Percentiles rank a stretch among this genome's conserved stretches.
Evolutionary conservation across 2,888 invertebrate species (phyloP).

Genomic region (Drosophila histrio): DNA sequence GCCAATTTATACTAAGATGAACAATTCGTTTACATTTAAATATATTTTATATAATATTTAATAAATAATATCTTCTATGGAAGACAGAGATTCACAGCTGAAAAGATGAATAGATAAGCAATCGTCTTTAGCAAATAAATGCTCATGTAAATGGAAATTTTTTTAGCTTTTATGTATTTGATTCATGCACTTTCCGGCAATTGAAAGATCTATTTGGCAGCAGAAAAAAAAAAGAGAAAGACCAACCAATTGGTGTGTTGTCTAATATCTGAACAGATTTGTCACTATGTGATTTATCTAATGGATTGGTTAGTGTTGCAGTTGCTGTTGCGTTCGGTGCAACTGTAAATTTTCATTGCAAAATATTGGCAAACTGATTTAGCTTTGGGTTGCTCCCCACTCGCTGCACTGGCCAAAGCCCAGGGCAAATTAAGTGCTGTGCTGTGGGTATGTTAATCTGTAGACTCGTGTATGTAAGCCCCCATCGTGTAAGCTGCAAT

Average conservation of each 20-base stretch:
- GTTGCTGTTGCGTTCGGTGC: conserved; percentile 28
- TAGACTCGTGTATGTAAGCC: conserved; percentile 39
- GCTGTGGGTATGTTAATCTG: conserved; percentile 62
- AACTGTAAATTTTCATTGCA: conserved; percentile 47
- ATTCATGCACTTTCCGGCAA: background rate
- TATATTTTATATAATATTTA: too few species aligned
- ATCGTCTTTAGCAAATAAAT: too few species aligned
- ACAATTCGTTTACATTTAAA: too few species aligned
- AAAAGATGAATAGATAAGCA: too few species aligned
- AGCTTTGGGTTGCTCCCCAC: conserved; percentile 12
- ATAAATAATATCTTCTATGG: too few species aligned
- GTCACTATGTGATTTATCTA: conserved; percentile 61
- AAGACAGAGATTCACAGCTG: too few species aligned
- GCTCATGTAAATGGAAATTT: too few species aligned
- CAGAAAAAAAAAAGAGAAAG: conserved; percentile 33
- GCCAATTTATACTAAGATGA: too few species aligned
- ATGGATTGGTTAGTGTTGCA: conserved; percentile 33
- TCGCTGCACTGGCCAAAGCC: conserved; percentile 19
- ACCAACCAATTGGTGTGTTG: conserved; percentile 15
- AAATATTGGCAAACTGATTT: conserved; percentile 40
- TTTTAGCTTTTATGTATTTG: background rate
- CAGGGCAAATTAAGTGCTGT: conserved; percentile 58
- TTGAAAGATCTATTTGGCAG: background rate
- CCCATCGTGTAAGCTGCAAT: conserved; percentile 41
- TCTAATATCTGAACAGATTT: conserved; percentile 48